Base-by-base conservation (phyloP, 92 coral and sea anemone genomes). In the Porites rus region DNA sequence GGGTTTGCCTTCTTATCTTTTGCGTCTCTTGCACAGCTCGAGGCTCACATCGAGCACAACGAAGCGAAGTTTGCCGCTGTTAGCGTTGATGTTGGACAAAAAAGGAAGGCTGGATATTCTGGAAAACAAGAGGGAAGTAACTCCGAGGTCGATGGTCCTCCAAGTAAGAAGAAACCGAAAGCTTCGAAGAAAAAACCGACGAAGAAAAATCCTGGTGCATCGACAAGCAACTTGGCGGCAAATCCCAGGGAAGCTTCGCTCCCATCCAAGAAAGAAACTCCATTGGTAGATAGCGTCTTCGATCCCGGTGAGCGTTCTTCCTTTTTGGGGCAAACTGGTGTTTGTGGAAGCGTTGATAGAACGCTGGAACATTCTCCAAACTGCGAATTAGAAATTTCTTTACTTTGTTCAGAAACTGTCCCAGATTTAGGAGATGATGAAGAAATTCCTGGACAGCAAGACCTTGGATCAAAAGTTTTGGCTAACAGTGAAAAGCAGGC, bases 1-100 rank as follows among this genome's bases (percentile, higher is more conserved):
- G 98, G 98, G 9, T 94, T 94, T 88, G 98, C 95, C 25, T 94
- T 94, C 61, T 69, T 92, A 51, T 92, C 98, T 12, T 94, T 94
- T 85, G 85, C 92, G 25, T 90, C 90, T 20, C 82, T 86, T 53
- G 91, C 78, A 21, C 95, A 90, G 53, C 95, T 94, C 69, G 92
- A 94, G 72, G 56, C 88, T 80, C 98, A 94, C 87, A 90, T 94
- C 88, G 95, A 86, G 63, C 86, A 75, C 69, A 88, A 90, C 83
- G 98, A 94, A 85, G 82, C 80, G 62, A 92, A 88, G 38, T 69
- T 92, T 51, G 74, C 83, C 18, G 83, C 90, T 66, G 79, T 92
- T 50, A 94, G 92, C 68, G 71, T 94, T n/a, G 79, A 87, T 88
- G 91, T 92, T 63, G 94, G 95, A 1, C 87, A 63, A 54, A 94